Base-by-base conservation (phyloP, 2,888 invertebrate genomes). In the Morpho helenor region DNA sequence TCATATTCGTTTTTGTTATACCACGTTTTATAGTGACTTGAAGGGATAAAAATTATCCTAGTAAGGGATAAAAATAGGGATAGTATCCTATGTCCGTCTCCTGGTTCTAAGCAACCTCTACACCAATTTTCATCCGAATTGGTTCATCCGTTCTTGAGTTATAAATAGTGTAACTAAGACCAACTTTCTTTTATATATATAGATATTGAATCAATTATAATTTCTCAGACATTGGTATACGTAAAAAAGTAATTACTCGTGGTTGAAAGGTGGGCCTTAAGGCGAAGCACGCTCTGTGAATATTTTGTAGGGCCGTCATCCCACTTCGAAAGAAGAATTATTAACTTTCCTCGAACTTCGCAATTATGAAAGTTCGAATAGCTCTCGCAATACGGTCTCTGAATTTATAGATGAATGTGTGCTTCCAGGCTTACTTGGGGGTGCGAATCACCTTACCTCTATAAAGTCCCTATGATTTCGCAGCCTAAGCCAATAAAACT, bases 351-450 rank as follows among this genome's bases (percentile, higher is more conserved):
- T 78, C 84, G 80, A 89, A 90, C 89, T 90, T 88, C 80, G 87
- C 88, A 90, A 90, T 90, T 90, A 90, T 89, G 89, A 87, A 88
- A 89, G 87, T 90, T 90, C 86, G 85, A 88, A 90, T 88, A 87
- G 87, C 89, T 88, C 87, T 84, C 76, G 75, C 79, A 86, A 86
- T 88, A 88, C 89, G 87, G 82, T 78, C 79, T 77, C 87, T 83
- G 89, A 89, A 90, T 90, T 89, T 88, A 88, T 90, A 90, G 87
- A 86, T 84, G 87, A 86, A 84, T 88, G 74, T 88, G 80, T 87
- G 85, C 79, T 81, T 77, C 74, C 77, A 73, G 68, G 67, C 71
- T 72, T 68, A 71, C 69, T 70, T 65, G 57, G 68, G 31, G 68
- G 70, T 65, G 69, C 69, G 74, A 75, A 75, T 76, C 71, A 72